Evolutionary conservation across 2,113 vertebrate species (phyloP).

Genomic region (Okapia johnstoni): DNA sequence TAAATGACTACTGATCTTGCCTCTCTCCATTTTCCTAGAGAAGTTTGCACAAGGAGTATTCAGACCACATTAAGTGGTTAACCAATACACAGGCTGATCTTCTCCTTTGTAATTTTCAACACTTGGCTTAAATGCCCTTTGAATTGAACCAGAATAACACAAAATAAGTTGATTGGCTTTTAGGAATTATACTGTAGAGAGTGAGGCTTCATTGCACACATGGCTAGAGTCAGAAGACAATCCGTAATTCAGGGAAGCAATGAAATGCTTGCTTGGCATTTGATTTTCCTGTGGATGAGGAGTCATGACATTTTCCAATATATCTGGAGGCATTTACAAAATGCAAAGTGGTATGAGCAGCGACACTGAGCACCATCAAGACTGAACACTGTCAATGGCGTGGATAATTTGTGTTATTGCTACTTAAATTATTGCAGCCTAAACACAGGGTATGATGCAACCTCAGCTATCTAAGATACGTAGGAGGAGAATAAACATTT

Average conservation of each 20-base stretch:
- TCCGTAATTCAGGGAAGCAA: slow-evolving; percentile 12
- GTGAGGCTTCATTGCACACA: background rate
- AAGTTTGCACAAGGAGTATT: background rate
- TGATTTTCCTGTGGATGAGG: background rate
- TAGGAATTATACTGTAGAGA: background rate
- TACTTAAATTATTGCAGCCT: background rate
- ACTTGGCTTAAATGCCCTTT: background rate
- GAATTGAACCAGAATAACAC: background rate
- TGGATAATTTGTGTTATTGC: background rate
- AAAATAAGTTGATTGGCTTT: background rate
- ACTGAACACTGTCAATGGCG: background rate
- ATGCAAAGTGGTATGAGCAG: background rate
- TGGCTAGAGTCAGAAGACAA: background rate
- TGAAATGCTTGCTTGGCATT: background rate
- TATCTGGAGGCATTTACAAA: background rate
- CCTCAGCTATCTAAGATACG: background rate
- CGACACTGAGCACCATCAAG: background rate
- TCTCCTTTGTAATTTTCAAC: background rate
- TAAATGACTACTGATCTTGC: background rate
- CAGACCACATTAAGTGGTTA: background rate
- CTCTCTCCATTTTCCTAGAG: background rate
- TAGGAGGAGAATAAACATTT: background rate
- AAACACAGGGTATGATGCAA: background rate
- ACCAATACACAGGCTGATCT: background rate
- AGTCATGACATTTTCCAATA: background rate